A percentile compares a stretch with the other conserved stretches of the same genome.
Conservation (phyloP, 2,888 invertebrate genomes). For the Ganaspis brasiliensis region DNA sequence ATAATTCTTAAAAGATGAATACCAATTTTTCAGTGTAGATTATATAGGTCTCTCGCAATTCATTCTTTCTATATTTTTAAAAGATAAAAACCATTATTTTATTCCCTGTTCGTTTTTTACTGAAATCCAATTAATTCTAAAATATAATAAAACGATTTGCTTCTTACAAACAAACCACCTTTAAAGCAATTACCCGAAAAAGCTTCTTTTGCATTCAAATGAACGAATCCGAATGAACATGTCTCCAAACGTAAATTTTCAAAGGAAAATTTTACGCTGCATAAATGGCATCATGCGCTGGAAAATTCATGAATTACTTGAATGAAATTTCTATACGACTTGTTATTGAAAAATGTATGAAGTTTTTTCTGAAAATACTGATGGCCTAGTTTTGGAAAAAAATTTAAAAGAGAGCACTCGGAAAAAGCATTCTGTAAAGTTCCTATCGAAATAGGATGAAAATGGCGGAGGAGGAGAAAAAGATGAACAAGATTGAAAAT, state of each 20-base stretch:
- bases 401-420: slow-evolving; percentile 13
- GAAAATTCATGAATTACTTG: slow-evolving; percentile 15
- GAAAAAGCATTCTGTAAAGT: background rate
- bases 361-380: background rate
- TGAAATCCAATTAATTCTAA: too few species aligned
- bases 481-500: slow-evolving; percentile 42
- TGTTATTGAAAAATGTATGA: slow-evolving; percentile 14
- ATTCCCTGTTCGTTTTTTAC: too few species aligned
- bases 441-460: slow-evolving; percentile 14
- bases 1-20: too few species aligned
- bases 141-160: too few species aligned
- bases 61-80: too few species aligned
- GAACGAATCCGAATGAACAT: too few species aligned
- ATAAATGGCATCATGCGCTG: background rate
- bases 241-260: background rate
- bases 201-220: too few species aligned
- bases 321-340: background rate
- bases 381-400: slow-evolving; percentile 2
- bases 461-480: slow-evolving; percentile 12
- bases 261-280: background rate
- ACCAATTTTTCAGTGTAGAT: too few species aligned
- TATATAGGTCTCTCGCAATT: too few species aligned
- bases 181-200: too few species aligned
- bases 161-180: too few species aligned
- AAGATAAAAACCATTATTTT: too few species aligned